These are phyloP conservation scores for Asbolus verrucosus DNA, from an alignment of 1,140 invertebrate species.

Conservation along the genomic window DNA sequence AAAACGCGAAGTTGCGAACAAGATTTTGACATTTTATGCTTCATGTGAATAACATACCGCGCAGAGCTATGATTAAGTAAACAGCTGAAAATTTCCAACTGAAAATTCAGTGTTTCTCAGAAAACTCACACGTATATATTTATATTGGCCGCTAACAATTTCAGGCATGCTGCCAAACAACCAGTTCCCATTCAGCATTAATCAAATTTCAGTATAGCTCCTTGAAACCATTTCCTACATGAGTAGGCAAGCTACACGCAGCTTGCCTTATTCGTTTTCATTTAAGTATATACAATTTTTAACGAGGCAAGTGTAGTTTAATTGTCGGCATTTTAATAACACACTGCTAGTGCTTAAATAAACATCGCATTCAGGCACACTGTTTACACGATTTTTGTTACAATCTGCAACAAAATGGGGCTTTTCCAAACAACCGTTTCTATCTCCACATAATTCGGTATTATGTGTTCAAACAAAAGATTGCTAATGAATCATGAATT, in stretches of 20 bases:
- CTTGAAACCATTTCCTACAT: constrained; percentile 6
- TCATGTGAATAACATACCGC: too few relatives aligned
- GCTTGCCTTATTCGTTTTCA: constrained; percentile 14
- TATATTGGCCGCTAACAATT: constrained; percentile 28
- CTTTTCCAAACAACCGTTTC: too few relatives aligned
- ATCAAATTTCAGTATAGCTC: constrained; percentile 28
- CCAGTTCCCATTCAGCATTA: constrained; percentile 29
- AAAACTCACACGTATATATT: constrained; percentile 20
- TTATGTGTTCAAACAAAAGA: too few relatives aligned
- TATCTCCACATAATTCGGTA: too few relatives aligned
- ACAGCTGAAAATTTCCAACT: not conserved
- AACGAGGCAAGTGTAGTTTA: constrained; percentile 12
- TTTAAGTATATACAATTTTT: constrained; percentile 21
- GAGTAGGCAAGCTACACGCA: too few relatives aligned
- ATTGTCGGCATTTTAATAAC: constrained; percentile 23
- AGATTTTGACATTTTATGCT: too few relatives aligned
- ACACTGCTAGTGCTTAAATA: constrained; percentile 14
- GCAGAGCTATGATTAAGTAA: too few relatives aligned
- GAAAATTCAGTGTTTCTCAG: constrained; percentile 4
- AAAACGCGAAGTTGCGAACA: too few relatives aligned
- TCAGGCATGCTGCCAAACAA: constrained; percentile 35
- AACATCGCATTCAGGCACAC: constrained; percentile 3
- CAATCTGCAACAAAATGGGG: not conserved
- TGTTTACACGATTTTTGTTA: constrained; percentile 18
- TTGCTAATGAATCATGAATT: too few relatives aligned